phyloP scores from a whole-genome alignment of 2,113 vertebrate species.

The Axis porcinus region DNA sequence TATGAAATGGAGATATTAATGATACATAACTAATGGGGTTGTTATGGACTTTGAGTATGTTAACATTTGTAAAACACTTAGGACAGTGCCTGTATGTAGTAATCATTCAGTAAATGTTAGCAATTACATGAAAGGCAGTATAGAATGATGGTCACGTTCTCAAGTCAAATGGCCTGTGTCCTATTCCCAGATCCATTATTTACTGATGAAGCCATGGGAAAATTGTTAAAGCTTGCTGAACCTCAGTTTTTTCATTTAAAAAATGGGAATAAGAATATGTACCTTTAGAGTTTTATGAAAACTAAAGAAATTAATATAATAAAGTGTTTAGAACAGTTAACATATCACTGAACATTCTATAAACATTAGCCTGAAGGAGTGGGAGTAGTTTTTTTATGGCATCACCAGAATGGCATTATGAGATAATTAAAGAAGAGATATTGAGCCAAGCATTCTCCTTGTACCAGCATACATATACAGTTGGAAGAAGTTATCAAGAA shows the following conservation, averaged over 20 bases:
- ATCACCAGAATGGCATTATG: not conserved
- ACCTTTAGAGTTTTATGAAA: not conserved
- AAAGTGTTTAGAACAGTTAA: not conserved
- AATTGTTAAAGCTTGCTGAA: not conserved
- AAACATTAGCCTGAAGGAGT: not conserved
- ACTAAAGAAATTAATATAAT: not conserved
- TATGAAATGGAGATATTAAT: not conserved
- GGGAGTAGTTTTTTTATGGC: not conserved
- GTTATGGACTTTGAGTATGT: not conserved
- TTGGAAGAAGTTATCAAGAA: not conserved
- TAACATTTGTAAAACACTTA: not conserved
- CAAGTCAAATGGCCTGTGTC: not conserved
- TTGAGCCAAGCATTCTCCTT: not conserved
- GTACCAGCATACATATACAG: not conserved
- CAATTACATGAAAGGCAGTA: not conserved
- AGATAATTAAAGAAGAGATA: not conserved
- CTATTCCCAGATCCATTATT: not conserved
- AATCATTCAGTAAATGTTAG: not conserved
- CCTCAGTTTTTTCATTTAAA: slow-evolving; percentile 1
- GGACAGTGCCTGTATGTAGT: not conserved
- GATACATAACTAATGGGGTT: not conserved
- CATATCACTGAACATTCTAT: not conserved
- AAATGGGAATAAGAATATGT: not conserved
- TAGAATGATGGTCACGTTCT: not conserved
- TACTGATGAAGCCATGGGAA: not conserved